A percentile compares a stretch with the other conserved stretches of the same genome.
Conservation (phyloP, 2,888 invertebrate species). For the Drosophila vallismaia region DNA sequence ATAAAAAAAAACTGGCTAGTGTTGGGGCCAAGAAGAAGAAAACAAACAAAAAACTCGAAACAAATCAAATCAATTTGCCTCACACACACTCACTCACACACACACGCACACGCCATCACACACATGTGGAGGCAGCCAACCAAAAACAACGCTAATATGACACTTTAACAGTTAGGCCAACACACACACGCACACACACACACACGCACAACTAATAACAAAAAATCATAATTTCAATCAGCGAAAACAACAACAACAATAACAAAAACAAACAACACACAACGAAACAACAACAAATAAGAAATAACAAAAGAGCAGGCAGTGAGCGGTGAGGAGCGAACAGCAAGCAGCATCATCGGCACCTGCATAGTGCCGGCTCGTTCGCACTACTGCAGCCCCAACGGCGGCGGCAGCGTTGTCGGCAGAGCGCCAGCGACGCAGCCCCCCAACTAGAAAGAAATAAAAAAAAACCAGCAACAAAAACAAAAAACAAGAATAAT, state of each 20-base stretch:
- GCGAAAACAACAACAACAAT: conserved; percentile 60
- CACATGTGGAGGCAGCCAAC: conserved; percentile 63
- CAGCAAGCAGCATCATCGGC: conserved; percentile 46
- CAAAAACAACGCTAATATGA: conserved; percentile 78
- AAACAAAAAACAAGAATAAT: conserved; percentile 36
- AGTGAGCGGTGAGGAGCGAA: conserved; percentile 1
- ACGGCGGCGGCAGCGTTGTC: conserved; percentile 32
- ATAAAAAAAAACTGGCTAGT: background rate
- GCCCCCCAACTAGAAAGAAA: background rate
- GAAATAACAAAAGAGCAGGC: conserved; percentile 45
- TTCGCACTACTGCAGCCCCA: conserved; percentile 70
- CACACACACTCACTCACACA: conserved; percentile 39
- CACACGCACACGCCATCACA: conserved; percentile 15
- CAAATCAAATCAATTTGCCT: conserved; percentile 77
- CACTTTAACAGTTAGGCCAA: conserved; percentile 76
- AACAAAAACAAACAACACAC: conserved; percentile 29
- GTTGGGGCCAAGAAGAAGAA: background rate
- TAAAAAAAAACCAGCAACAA: conserved; percentile 7
- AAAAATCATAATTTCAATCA: conserved; percentile 77
- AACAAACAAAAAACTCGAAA: conserved; percentile 35
- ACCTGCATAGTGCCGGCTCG: conserved; percentile 76
- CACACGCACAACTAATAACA: conserved; percentile 47
- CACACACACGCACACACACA: conserved; percentile 48
- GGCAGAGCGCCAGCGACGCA: conserved; percentile 33
- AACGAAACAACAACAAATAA: conserved; percentile 56